Evolutionary conservation across 1,140 invertebrate species (phyloP).

Genomic region (Zaprionus tsacasi): DNA sequence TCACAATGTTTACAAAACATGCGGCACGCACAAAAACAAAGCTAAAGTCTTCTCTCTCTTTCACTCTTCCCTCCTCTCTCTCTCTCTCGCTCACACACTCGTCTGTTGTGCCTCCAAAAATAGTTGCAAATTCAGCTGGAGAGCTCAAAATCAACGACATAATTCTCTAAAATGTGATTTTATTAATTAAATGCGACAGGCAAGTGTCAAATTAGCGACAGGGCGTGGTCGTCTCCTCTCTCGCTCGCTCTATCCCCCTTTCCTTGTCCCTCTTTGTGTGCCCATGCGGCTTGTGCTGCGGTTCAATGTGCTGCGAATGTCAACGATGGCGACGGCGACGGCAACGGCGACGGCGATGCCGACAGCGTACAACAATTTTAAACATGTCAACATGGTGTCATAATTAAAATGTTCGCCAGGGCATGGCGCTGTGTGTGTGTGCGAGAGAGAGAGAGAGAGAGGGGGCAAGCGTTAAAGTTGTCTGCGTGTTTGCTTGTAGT

Average conservation of each 20-base stretch:
- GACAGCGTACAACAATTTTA: constrained; percentile 75
- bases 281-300: constrained; percentile 61
- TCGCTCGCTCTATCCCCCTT: background rate
- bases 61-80: too few species aligned
- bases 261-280: constrained; percentile 1
- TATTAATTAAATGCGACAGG: constrained; percentile 80
- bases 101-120: background rate
- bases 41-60: background rate
- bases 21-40: constrained; percentile 8
- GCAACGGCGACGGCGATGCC: constrained; percentile 17
- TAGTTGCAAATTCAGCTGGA: constrained; percentile 39
- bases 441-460: background rate
- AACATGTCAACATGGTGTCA: constrained; percentile 81
- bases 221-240: constrained; percentile 18
- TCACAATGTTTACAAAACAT: constrained; percentile 57
- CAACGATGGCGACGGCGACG: constrained; percentile 29
- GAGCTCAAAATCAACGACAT: constrained; percentile 62
- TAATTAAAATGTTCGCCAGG: constrained; percentile 79
- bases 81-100: background rate
- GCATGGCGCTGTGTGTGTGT: constrained; percentile 24
- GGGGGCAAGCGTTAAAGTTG: background rate
- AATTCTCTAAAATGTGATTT: constrained; percentile 72
- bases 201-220: constrained; percentile 75
- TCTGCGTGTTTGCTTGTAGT: constrained; percentile 13
- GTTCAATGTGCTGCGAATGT: constrained; percentile 69